Percentiles rank a stretch among this genome's conserved stretches.
Conservation (phyloP, 2,113 vertebrate genomes). For the Meles meles region DNA sequence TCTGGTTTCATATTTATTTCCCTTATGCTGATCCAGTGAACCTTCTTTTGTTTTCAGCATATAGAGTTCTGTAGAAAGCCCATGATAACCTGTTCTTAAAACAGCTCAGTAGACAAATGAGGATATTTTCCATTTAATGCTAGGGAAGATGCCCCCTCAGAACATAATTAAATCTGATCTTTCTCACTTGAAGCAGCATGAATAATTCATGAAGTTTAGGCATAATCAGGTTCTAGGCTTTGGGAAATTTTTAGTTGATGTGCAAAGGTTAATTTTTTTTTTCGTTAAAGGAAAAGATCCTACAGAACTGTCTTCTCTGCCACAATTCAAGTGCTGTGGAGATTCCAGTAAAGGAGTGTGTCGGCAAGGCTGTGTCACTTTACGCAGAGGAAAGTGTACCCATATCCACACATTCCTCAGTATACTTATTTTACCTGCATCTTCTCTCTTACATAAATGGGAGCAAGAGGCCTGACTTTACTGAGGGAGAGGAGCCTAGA, state of each 20-base stretch:
- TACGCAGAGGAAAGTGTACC: background rate
- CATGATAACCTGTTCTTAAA: conserved; percentile 43
- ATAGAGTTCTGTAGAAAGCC: conserved; percentile 4
- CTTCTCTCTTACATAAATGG: background rate
- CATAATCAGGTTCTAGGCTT: conserved; percentile 74
- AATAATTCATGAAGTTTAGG: conserved; percentile 77
- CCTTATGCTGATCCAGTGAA: background rate
- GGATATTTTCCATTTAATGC: conserved; percentile 66
- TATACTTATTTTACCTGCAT: background rate
- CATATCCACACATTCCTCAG: background rate
- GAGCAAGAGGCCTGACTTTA: background rate
- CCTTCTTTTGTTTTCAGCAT: conserved; percentile 4
- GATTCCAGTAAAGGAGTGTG: conserved; percentile 28
- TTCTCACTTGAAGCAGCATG: conserved; percentile 70
- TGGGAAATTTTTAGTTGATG: conserved; percentile 73
- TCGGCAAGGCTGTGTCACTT: background rate
- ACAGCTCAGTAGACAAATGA: conserved; percentile 64
- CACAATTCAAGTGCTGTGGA: conserved; percentile 59
- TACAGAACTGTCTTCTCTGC: background rate
- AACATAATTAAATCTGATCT: conserved; percentile 78
- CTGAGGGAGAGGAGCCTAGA: background rate
- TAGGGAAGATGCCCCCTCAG: conserved; percentile 66
- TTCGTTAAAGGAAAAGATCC: conserved; percentile 50
- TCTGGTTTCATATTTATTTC: conserved; percentile 55
- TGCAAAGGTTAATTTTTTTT: conserved; percentile 74